Base-by-base conservation (phyloP, 2,888 invertebrate species). In the Piscicola geometra region DNA sequence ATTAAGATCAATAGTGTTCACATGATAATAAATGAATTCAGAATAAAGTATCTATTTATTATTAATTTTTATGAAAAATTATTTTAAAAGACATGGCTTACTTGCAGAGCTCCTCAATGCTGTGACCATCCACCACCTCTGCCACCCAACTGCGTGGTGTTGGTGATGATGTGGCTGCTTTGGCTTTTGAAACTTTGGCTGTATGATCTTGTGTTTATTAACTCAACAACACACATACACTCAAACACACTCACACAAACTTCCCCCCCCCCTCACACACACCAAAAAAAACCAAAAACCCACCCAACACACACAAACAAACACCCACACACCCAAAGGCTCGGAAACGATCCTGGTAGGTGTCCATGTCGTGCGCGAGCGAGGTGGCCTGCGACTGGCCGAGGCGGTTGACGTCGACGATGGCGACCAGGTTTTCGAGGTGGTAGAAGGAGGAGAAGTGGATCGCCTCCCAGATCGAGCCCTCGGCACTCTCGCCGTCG, bases 401-500 rank as follows among this genome's bases (percentile, higher is more conserved):
- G 67, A 99, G 89, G 68, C 99, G 90, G 87, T 99, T 99, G 64
- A 99, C 90, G 85, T 99, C 99, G 83, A 99, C 93, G 83, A 99
- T 92, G 33, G 94, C 94, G 76, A 95, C 94, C 52, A 99, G 88
- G 87, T 99, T 99, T 87, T 98, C 96, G 73, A 99, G 89, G 80
- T 94, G 92, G 88, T 99, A 97, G 86, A 92, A 90, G 78, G 93
- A 91, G 70, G 95, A 93, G 87, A 99, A 99, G 83, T 94, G 91
- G 78, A 97, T 88, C 0, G 96, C 94, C 87, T 98, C 97, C 97
- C 97, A 98, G 80, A 98, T 89, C 69, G 95, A 95, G 77, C 99
- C 99, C 88, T 99, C 99, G 0, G 98, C 96, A 75, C 94, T 92
- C 87, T 99, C 99, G 5, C 99, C 99, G 87, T 99, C 99, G 18